These are phyloP conservation scores for Rattus rattus DNA, from an alignment of 2,113 vertebrate species.

Conservation along the genomic window DNA sequence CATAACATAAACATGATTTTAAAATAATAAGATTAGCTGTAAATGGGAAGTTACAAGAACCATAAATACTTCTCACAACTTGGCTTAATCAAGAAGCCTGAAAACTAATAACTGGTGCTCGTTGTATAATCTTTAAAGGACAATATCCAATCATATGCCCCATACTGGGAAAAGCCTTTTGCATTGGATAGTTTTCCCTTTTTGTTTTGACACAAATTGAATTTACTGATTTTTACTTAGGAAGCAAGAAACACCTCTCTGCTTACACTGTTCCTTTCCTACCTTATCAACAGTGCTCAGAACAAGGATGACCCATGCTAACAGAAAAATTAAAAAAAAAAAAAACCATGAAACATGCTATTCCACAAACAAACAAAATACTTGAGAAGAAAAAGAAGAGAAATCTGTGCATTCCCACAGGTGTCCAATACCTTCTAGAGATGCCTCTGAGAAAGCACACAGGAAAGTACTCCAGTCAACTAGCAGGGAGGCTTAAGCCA, in stretches of 20 bases:
- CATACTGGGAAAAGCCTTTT: constrained; percentile 41
- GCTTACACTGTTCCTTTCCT: constrained; percentile 51
- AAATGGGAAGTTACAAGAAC: constrained; percentile 60
- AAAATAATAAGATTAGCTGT: constrained; percentile 46
- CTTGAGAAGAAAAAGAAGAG: constrained; percentile 57
- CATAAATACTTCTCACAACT: constrained; percentile 63
- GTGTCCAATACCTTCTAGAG: not conserved
- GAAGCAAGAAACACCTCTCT: constrained; percentile 70
- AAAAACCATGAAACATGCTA: not conserved
- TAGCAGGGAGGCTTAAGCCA: constrained; percentile 40
- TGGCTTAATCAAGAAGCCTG: constrained; percentile 67
- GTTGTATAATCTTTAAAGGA: constrained; percentile 69
- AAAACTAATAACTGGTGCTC: constrained; percentile 39
- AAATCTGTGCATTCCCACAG: not conserved
- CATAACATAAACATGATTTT: not conserved
- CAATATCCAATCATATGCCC: constrained; percentile 51
- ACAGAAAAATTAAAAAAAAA: constrained; percentile 37
- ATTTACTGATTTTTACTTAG: constrained; percentile 73
- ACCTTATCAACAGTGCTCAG: constrained; percentile 30
- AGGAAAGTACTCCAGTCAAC: constrained; percentile 56
- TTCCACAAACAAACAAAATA: constrained; percentile 67
- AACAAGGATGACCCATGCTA: constrained; percentile 56
- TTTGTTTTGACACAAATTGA: constrained; percentile 64
- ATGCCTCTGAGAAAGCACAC: constrained; percentile 32
- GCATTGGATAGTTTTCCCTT: constrained; percentile 42